Percentiles rank a stretch among this genome's conserved stretches.
These are phyloP conservation scores for Nomia melanderi DNA, from an alignment of 1,140 invertebrate genomes.

Conservation along the genomic window DNA sequence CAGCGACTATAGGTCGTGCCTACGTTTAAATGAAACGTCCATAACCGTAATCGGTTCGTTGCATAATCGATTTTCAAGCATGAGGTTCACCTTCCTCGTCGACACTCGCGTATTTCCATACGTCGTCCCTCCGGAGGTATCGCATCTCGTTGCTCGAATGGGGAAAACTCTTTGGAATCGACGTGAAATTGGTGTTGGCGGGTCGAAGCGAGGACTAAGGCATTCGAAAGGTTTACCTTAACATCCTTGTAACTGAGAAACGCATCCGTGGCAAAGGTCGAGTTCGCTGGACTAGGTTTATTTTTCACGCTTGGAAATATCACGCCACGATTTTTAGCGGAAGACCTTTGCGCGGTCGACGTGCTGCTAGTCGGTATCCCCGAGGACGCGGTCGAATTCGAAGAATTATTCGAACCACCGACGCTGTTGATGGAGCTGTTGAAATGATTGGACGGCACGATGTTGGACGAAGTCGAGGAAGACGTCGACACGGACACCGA, in stretches of 20 bases:
- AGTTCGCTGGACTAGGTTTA: constrained; percentile 91
- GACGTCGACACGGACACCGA: constrained; percentile 68
- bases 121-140: not conserved
- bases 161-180: no score
- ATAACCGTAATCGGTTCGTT: constrained; percentile 12
- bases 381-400: constrained; percentile 75
- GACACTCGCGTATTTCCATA: not conserved
- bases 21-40: constrained; percentile 11
- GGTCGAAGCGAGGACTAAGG: no score
- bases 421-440: constrained; percentile 60
- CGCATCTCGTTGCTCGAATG: not conserved
- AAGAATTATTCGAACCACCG: constrained; percentile 8
- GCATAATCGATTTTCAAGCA: constrained; percentile 18
- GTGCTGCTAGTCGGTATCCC: constrained; percentile 29
- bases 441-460: constrained; percentile 6
- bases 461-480: constrained; percentile 66
- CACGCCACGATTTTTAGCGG: constrained; percentile 87
- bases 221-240: constrained; percentile 83
- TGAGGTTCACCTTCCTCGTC: not conserved
- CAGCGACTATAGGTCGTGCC: constrained; percentile 17
- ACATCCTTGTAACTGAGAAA: constrained; percentile 88
- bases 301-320: constrained; percentile 95
- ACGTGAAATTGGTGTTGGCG: no score
- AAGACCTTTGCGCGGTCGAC: constrained; percentile 74
- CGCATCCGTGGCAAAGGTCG: constrained; percentile 88